phyloP scores from a whole-genome alignment of 2,797 vertebrate genomes.

The Pogoniulus pusillus region DNA sequence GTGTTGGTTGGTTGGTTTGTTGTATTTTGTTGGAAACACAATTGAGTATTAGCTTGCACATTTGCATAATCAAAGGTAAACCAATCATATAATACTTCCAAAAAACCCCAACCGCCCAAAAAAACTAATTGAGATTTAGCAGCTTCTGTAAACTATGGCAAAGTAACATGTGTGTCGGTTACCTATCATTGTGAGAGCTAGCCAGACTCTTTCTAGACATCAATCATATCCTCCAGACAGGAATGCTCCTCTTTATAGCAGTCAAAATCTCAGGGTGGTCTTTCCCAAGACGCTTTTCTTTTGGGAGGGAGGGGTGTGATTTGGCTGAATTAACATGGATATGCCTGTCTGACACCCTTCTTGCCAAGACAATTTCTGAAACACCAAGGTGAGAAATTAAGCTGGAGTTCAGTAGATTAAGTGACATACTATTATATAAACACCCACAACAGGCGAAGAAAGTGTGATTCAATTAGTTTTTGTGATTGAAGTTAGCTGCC shows the following conservation, averaged over 20 bases:
- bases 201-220: neutral
- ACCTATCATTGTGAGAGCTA: neutral
- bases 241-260: neutral
- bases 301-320: neutral
- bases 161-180: neutral
- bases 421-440: neutral
- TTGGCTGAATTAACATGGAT: neutral
- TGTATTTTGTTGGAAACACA: neutral
- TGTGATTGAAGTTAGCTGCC: neutral
- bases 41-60: neutral
- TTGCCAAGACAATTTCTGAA: neutral
- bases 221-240: neutral
- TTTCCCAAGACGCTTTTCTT: neutral
- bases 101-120: neutral
- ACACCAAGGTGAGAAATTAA: neutral
- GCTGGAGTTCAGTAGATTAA: neutral
- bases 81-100: neutral
- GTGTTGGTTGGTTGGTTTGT: neutral
- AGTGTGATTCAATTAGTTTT: neutral
- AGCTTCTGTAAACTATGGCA: neutral
- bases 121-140: neutral
- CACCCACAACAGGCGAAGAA: neutral
- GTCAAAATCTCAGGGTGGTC: neutral
- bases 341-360: neutral
- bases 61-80: neutral